Evolutionary conservation across 2,888 invertebrate genomes (phyloP).

Genomic region (Polyommatus icarus): DNA sequence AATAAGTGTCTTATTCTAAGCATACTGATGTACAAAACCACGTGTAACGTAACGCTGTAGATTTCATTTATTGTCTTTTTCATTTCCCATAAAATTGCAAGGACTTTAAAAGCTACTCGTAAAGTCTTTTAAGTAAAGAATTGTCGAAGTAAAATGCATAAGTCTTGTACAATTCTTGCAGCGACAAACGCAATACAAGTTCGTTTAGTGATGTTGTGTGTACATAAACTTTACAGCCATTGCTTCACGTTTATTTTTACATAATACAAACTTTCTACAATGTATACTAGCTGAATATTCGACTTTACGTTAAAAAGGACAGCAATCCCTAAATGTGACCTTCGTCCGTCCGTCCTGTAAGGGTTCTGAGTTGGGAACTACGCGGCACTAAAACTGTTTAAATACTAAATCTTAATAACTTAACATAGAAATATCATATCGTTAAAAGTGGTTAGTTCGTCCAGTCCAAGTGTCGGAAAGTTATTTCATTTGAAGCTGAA

Average conservation of each 20-base stretch:
- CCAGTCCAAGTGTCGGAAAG: slow-evolving; percentile 2
- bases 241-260: background rate
- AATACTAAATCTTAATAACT: too few relatives aligned
- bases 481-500: slow-evolving; percentile 4
- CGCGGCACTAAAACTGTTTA: too few relatives aligned
- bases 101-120: background rate
- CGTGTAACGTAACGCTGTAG: too few relatives aligned
- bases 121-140: background rate
- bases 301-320: too few relatives aligned
- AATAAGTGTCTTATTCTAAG: too few relatives aligned
- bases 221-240: background rate
- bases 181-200: background rate
- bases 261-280: too few relatives aligned
- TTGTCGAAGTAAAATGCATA: slow-evolving; percentile 1
- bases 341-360: too few relatives aligned
- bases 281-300: too few relatives aligned
- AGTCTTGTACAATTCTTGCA: background rate
- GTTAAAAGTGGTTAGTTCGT: background rate
- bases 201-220: background rate
- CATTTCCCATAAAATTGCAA: background rate
- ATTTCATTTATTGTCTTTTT: background rate
- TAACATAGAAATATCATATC: background rate
- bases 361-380: too few relatives aligned
- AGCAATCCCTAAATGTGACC: too few relatives aligned
- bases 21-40: too few relatives aligned